Base-by-base conservation (phyloP, 1,140 invertebrate genomes). In the Apocrypta bakeri region DNA sequence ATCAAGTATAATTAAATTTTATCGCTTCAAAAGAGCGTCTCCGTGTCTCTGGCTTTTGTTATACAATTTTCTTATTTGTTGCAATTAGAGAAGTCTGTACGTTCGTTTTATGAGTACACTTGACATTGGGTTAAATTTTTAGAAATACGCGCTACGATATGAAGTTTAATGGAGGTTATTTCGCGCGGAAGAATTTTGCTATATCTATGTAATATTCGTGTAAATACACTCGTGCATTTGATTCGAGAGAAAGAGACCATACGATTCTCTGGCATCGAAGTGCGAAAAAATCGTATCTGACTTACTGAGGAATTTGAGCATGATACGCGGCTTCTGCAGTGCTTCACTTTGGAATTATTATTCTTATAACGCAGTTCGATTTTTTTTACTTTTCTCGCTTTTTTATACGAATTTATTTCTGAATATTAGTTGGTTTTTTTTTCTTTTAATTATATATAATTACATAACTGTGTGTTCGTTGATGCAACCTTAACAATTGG, bases 231-330 rank as follows among this genome's bases (percentile, higher is more conserved):
- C 42, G 25, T 9, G 31, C 24, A 63, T 37, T 68, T 0, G 27
- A 33, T 14, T 6, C 21, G 48, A n/a, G 48, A 56, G 48, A n/a
- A 56, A 56, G 48, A 56, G 48, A 56, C 48, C 17, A 56, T 56
- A 31, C 37, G 27, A 1, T 37, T 37, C 33, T 37, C 42, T 56
- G 17, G 6, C 17, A 21, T 56, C 6, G 11, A 48, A 2, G 0
- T 56, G 25, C 48, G 48, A 48, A 72, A 29, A 63, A 72, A 61
- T 63, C 7, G 56, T 69, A 40, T 81, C 48, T 88, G 48, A n/a
- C 17, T 56, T 89, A 87, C 78, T 86, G 87, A 88, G 88, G 84
- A 81, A 86, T 90, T 90, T 90, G 89, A 90, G 89, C 89, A 90
- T 90, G 88, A 83, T 85, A 83, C 87, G 88, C 88, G 89, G 88